Evolutionary conservation across 1,140 invertebrate genomes (phyloP), one percentile per base, ranked within the genome.

Genomic region (Bathynomus jamesi): DNA sequence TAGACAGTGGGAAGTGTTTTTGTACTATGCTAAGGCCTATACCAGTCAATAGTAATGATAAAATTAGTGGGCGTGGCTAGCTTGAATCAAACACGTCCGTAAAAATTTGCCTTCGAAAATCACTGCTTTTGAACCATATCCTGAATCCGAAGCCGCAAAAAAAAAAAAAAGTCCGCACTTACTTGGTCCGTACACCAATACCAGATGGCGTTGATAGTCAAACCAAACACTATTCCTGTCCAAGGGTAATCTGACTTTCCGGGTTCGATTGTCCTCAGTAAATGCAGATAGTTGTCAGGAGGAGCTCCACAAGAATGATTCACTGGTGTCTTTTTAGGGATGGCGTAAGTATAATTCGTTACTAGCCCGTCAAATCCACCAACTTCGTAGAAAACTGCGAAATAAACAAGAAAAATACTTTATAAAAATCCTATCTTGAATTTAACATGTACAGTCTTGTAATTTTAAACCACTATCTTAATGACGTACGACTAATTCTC

Each of bases 131-230:
- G n/a, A n/a, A n/a, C n/a, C n/a, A n/a, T n/a, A n/a, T n/a, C n/a
- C n/a, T n/a, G n/a, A n/a, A n/a, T n/a, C n/a, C n/a, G n/a, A n/a
- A n/a, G n/a, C n/a, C n/a, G n/a, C n/a, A n/a, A n/a, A n/a, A n/a
- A n/a, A n/a, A n/a, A n/a, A n/a, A n/a, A n/a, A n/a, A n/a, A n/a
- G n/a, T n/a, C n/a, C n/a, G 5, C 1, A 53, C 40, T 21, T 73
- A 77, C 76, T 82, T 86, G 85, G 78, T 86, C 85, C 32, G 85
- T 84, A 73, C 85, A 86, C 85, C 85, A 86, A 76, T 86, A 86
- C 85, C 85, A 86, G 53, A 86, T 80, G 69, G 83, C 82, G 3
- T 82, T 83, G 21, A 86, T 79, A 3, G 83, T 82, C 1, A 85
- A 78, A 32, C 85, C 85, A 53, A 86, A 80, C n/a, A 85, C 70